Percentiles rank a stretch among this genome's conserved stretches.
Conservation (phyloP, 2,888 invertebrate genomes). For the Cetonia aurata region DNA sequence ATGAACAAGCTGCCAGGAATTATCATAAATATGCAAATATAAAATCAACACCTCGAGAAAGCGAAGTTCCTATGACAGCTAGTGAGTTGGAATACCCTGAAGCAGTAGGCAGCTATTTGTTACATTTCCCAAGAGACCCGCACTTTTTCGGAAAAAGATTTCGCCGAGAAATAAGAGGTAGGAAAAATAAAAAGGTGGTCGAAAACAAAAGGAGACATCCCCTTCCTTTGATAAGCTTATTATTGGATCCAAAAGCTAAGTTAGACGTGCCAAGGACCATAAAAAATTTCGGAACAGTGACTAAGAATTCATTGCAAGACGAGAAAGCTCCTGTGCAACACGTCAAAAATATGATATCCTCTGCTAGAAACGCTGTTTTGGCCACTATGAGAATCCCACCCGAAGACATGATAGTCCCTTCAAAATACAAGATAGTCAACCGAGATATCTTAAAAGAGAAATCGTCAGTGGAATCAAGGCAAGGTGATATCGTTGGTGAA, state of each 20-base stretch:
- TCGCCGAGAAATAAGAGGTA: slow-evolving; percentile 18
- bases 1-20: background rate
- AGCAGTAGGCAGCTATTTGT: background rate
- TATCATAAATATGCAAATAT: background rate
- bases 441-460: slow-evolving; percentile 37
- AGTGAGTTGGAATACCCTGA: background rate
- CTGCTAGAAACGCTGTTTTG: slow-evolving; percentile 60
- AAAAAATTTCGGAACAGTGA: slow-evolving; percentile 61
- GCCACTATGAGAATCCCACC: slow-evolving; percentile 62
- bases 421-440: slow-evolving; percentile 61
- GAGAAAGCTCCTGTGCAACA: slow-evolving; percentile 63
- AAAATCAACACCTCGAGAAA: background rate
- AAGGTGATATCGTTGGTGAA: background rate
- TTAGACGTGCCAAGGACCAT: slow-evolving; percentile 63
- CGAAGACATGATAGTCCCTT: slow-evolving; percentile 61
- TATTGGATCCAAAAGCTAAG: slow-evolving; percentile 59
- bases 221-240: slow-evolving; percentile 50
- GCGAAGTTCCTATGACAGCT: background rate
- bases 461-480: slow-evolving; percentile 23
- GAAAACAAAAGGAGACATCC: slow-evolving; percentile 45
- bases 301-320: slow-evolving; percentile 62
- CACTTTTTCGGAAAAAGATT: slow-evolving; percentile 5
- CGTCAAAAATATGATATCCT: slow-evolving; percentile 61
- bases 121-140: slow-evolving; percentile 21
- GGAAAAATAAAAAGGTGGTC: background rate